These are phyloP conservation scores for Unio pictorum DNA, from an alignment of 2,888 invertebrate species.

Conservation along the genomic window DNA sequence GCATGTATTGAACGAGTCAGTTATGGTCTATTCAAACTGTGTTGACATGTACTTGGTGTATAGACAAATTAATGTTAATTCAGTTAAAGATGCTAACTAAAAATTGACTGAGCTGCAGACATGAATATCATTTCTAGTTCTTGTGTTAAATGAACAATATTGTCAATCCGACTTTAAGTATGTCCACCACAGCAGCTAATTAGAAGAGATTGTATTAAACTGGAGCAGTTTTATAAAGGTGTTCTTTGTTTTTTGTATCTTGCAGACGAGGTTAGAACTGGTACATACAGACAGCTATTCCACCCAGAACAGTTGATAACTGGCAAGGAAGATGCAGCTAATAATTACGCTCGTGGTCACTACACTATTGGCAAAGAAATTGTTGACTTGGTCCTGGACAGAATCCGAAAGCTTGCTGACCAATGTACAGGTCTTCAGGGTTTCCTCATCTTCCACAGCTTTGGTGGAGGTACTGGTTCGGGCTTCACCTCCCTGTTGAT, in stretches of 20 bases:
- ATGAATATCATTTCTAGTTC: too few species aligned
- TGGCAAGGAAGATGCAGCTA: conserved; percentile 97
- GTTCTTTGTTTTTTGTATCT: conserved; percentile 1
- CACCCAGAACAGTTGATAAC: conserved; percentile 98
- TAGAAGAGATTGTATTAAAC: too few species aligned
- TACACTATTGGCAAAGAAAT: conserved; percentile 94
- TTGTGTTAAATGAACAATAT: too few species aligned
- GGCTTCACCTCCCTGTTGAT: conserved; percentile 91
- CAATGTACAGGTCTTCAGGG: conserved; percentile 69
- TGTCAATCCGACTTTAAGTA: too few species aligned
- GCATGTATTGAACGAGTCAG: too few species aligned
- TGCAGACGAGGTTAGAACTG: conserved; percentile 72
- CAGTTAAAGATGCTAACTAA: too few species aligned
- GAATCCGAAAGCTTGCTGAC: conserved; percentile 77
- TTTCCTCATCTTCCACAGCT: conserved; percentile 60
- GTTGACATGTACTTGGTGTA: too few species aligned
- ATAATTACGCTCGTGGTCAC: conserved; percentile 97
- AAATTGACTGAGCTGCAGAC: too few species aligned
- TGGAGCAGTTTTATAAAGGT: neutral
- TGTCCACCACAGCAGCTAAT: too few species aligned
- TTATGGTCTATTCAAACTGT: too few species aligned
- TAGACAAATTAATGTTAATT: too few species aligned
- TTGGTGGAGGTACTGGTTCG: conserved; percentile 76
- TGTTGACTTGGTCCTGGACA: conserved; percentile 81
- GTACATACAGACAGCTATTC: conserved; percentile 90